Evolutionary conservation across 2,888 invertebrate genomes (phyloP), one percentile per base, ranked within the genome.

Genomic region (Poecilobothrus nobilitatus): DNA sequence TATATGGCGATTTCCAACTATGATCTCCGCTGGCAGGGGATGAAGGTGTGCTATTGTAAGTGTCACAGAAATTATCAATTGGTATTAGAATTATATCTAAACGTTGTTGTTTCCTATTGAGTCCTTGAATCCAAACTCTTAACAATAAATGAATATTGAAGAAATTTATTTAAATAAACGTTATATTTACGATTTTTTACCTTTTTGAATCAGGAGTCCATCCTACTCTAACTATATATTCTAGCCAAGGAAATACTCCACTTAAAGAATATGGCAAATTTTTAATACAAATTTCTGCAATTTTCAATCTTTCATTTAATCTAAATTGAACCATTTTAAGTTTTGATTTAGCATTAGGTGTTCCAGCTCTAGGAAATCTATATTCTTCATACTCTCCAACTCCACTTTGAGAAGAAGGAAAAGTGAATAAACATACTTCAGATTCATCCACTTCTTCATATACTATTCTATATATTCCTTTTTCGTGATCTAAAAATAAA

Each of bases 201-300:
- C 88, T 90, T 76, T 91, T 87, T 37, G 94, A 92, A 78, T 94
- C 91, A 0, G 94, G 92, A 0, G 94, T 94, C 97, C 98, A 99
- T 0, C 97, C 97, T 18, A 92, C 94, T 73, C 98, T 84, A 0
- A 96, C 94, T 72, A 99, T 85, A 82, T 99, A 99, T 78, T 99
- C 98, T 84, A 92, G 89, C 92, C 94, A 94, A 0, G 95, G 92
- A 79, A 95, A 95, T 71, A 92, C 86, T 68, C 89, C 88, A 66
- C 88, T 86, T n/a, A 95, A 81, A 0, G 92, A 88, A 76, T 89
- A 90, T 66, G 88, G 86, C 72, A 94, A 82, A 74, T 92, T 91
- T 75, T 89, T 86, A 82, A 89, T 89, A 75, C 89, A 86, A 68
- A 92, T 85, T 74, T 94, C 90, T 0, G 86, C 85, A 69, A 92